Evolutionary conservation across 2,113 vertebrate genomes (phyloP).

Genomic region (Lasiurus borealis): DNA sequence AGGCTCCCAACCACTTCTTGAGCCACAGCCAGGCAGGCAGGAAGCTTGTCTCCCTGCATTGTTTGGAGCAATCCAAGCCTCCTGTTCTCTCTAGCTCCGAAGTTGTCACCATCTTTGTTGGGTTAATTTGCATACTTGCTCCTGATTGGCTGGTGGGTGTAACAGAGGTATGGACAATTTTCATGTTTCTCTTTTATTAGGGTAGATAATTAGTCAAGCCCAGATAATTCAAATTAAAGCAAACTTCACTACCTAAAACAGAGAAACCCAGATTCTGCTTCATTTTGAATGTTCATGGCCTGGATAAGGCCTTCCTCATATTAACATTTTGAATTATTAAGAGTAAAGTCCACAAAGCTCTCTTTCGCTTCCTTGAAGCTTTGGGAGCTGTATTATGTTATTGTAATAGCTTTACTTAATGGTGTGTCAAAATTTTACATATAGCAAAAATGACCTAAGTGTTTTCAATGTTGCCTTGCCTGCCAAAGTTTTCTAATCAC

Average conservation of each 20-base stretch:
- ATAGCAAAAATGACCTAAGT: neutral
- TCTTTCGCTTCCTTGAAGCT: neutral
- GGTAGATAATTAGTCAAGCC: neutral
- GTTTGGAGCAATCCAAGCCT: too few relatives aligned
- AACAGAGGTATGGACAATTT: too few relatives aligned
- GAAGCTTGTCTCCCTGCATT: too few relatives aligned
- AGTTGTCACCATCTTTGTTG: too few relatives aligned
- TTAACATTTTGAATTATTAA: constrained; percentile 50
- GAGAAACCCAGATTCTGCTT: neutral
- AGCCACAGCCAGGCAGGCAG: accelerated
- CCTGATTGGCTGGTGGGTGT: too few relatives aligned
- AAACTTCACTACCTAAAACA: neutral
- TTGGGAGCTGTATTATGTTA: neutral
- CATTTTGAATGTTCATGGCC: neutral
- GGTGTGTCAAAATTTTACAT: neutral
- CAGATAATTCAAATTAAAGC: neutral
- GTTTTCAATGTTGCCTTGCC: neutral
- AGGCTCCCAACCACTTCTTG: too few relatives aligned
- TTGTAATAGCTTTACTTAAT: constrained; percentile 20
- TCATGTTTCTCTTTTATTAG: too few relatives aligned
- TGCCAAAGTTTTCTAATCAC: neutral
- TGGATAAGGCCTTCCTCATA: neutral
- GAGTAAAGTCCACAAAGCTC: constrained; percentile 14
- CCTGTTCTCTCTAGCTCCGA: too few relatives aligned
- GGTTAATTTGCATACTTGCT: too few relatives aligned